These are phyloP conservation scores for Calliphora vicina DNA, from an alignment of 1,140 invertebrate genomes.

Conservation along the genomic window DNA sequence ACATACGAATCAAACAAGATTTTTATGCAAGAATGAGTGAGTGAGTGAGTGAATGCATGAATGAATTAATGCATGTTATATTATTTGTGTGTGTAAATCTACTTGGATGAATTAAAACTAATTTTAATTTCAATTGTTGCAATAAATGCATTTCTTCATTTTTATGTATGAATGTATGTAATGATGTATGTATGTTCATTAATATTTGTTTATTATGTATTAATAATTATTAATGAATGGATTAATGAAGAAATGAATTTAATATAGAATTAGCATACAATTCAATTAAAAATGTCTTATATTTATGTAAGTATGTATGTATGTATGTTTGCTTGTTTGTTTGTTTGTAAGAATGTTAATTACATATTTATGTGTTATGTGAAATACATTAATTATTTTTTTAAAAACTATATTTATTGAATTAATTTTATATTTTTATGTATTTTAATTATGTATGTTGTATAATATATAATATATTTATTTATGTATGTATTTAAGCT, in stretches of 20 bases:
- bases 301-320: neutral
- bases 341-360: neutral
- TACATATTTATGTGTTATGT: neutral
- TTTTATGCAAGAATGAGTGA: no score
- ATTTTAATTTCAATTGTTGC: no score
- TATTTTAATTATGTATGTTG: conserved; percentile 41
- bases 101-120: no score
- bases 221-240: neutral
- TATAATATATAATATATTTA: conserved; percentile 42
- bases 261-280: no score
- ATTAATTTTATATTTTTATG: neutral
- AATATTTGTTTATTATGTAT: no score
- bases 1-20: no score
- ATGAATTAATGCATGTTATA: no score
- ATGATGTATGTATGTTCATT: no score
- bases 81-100: no score
- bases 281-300: neutral
- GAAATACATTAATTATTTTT: neutral
- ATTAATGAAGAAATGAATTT: neutral
- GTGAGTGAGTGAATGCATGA: no score
- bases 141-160: no score
- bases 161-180: no score
- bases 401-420: neutral
- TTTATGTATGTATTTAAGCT: conserved; percentile 23
- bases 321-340: neutral